Evolutionary conservation across 2,797 vertebrate species (phyloP).

Genomic region (Setipinna tenuifilis): DNA sequence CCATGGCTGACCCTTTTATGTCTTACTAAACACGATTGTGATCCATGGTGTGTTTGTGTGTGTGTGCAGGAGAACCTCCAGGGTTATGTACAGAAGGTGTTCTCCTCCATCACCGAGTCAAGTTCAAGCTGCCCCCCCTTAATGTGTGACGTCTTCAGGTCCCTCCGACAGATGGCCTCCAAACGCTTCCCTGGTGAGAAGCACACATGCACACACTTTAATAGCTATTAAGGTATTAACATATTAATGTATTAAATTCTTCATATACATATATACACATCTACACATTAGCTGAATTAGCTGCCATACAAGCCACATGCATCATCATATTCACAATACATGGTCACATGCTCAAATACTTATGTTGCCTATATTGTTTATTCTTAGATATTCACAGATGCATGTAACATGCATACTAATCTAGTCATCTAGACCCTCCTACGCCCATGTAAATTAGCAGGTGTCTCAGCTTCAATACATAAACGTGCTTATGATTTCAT

Average conservation of each 20-base stretch:
- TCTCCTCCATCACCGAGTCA: conserved; percentile 91
- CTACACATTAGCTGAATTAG: too few relatives aligned
- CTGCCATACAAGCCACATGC: too few relatives aligned
- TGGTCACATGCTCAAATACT: too few relatives aligned
- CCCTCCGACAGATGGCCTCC: conserved; percentile 90
- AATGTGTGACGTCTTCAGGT: conserved; percentile 96
- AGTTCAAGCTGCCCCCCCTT: conserved; percentile 94
- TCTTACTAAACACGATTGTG: too few relatives aligned
- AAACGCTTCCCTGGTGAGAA: conserved; percentile 91
- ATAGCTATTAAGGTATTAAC: not conserved
- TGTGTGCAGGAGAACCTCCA: conserved; percentile 92
- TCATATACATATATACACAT: too few relatives aligned
- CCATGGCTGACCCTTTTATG: too few relatives aligned
- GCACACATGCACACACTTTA: too few relatives aligned
- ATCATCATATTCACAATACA: too few relatives aligned
- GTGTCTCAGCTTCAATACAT: not conserved
- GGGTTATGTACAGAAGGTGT: conserved; percentile 94
- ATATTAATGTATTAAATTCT: not conserved
- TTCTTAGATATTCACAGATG: too few relatives aligned
- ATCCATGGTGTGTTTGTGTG: conserved; percentile 24
- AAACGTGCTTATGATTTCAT: not conserved
- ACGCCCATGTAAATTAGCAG: not conserved
- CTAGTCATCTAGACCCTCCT: too few relatives aligned
- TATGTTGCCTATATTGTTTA: too few relatives aligned
- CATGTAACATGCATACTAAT: too few relatives aligned